Evolutionary conservation across 2,113 vertebrate genomes (phyloP), one percentile per base, ranked within the genome.

Genomic region (Grallaria varia): DNA sequence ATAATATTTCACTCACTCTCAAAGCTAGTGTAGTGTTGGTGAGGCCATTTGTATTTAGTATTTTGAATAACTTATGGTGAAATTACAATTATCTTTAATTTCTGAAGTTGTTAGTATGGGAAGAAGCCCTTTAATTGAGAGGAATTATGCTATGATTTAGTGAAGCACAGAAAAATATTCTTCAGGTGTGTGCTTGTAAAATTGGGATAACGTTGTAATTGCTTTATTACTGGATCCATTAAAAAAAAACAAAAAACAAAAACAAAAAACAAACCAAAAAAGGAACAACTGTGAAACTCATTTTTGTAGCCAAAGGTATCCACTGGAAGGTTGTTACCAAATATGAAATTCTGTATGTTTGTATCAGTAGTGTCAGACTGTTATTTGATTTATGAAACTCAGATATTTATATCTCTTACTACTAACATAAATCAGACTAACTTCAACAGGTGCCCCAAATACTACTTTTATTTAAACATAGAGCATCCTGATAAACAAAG

Each of bases 11-110:
- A 50, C 68, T 84, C 27, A 72, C 84, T 95, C 33, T 87, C 49
- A 87, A 84, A 87, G 68, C 47, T 79, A 95, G 42, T 33, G 25
- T 90, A 45, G 49, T 35, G 73, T 89, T 94, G 94, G 93, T 92
- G 47, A 95, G 39, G 59, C n/a, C 39, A 33, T 90, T 94, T 91
- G 23, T 91, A 69, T 93, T 67, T 95, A 92, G 68, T 45, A 31
- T 31, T 83, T 92, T 69, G 72, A 83, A 93, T 67, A 90, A 77
- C 84, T 93, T 90, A 67, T 83, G n/a, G 45, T 74, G 47, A 91
- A 94, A 91, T 78, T 68, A 49, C 52, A 77, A 82, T 94, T 95
- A 12, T 87, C 55, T 94, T 89, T 89, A 22, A 60, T 80, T 91
- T 92, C 52, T 77, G 37, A 86, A 74, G 33, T 73, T 0, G 0